Evolutionary conservation across 1,140 invertebrate species (phyloP).

Genomic region (Eupeodes corollae): DNA sequence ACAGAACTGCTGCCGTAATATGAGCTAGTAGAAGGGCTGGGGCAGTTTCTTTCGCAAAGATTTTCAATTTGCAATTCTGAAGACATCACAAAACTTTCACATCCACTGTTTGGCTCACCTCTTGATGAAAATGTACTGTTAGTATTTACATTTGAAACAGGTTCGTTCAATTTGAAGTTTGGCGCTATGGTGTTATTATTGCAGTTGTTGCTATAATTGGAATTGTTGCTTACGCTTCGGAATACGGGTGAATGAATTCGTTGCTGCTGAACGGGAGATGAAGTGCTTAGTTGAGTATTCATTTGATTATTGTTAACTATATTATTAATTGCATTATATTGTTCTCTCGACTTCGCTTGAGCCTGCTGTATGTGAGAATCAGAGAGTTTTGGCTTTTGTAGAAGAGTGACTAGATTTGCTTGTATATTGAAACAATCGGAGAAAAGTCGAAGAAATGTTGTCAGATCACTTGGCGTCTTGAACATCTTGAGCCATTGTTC

Average conservation of each 20-base stretch:
- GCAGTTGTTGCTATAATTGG: slow-evolving; percentile 16
- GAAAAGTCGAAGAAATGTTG: slow-evolving; percentile 79
- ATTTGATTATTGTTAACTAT: slow-evolving; percentile 14
- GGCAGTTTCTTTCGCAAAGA: slow-evolving; percentile 35
- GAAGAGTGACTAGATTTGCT: slow-evolving; percentile 72
- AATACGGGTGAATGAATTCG: slow-evolving; percentile 21
- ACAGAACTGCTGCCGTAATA: slow-evolving; percentile 19
- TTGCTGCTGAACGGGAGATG: slow-evolving; percentile 14
- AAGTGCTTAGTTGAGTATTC: slow-evolving; percentile 1
- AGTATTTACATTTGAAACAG: slow-evolving; percentile 26
- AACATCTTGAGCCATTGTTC: slow-evolving; percentile 72
- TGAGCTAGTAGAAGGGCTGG: slow-evolving; percentile 16
- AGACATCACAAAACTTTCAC: slow-evolving; percentile 34
- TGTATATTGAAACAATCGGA: slow-evolving; percentile 84
- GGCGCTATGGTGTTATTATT: slow-evolving; percentile 27
- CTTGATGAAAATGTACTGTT: slow-evolving; percentile 13
- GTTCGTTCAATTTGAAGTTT: slow-evolving; percentile 35
- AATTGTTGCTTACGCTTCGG: slow-evolving; percentile 18
- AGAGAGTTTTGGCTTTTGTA: slow-evolving; percentile 56
- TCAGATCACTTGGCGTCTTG: slow-evolving; percentile 73
- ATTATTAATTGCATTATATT: slow-evolving; percentile 32
- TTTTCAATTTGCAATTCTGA: slow-evolving; percentile 33
- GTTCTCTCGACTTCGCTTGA: slow-evolving; percentile 30
- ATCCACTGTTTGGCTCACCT: slow-evolving; percentile 33
- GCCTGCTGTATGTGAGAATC: slow-evolving; percentile 41